Evolutionary conservation across 2,888 invertebrate species (phyloP).

Genomic region (Cerceris ruficornis): DNA sequence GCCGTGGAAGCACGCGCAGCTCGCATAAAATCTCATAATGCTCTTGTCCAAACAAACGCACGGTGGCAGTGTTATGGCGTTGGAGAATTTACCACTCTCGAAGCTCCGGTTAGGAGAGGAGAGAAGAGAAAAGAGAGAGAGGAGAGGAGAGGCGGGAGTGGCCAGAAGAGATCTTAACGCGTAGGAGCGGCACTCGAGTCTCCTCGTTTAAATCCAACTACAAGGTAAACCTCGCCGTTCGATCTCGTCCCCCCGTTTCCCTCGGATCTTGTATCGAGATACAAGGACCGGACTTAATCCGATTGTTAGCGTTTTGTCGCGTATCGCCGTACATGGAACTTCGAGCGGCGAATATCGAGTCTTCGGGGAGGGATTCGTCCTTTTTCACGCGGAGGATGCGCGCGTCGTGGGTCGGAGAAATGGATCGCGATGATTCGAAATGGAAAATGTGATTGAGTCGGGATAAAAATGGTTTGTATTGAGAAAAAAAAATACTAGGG

Average conservation of each 20-base stretch:
- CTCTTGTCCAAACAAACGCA: constrained; percentile 77
- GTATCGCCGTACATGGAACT: constrained; percentile 24
- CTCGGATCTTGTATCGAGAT: constrained; percentile 30
- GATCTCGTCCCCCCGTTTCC: constrained; percentile 6
- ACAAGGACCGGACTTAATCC: constrained; percentile 38
- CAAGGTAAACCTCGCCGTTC: constrained; percentile 51
- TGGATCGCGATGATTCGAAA: no score
- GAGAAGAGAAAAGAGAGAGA: no score
- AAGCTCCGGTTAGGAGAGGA: constrained; percentile 16
- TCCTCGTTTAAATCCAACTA: constrained; percentile 56
- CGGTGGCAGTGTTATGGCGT: constrained; percentile 68
- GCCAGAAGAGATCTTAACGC: constrained; percentile 44
- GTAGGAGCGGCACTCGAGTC: constrained; percentile 51
- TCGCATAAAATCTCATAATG: constrained; percentile 78
- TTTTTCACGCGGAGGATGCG: neutral
- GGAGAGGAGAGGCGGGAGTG: constrained; percentile 23
- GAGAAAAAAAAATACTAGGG: no score
- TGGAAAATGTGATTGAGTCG: no score
- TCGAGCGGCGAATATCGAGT: neutral
- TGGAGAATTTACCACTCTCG: constrained; percentile 69
- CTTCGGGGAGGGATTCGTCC: neutral
- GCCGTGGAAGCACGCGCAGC: constrained; percentile 63
- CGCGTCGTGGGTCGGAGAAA: no score
- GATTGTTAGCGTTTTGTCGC: constrained; percentile 48
- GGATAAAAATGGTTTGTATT: no score